Conservation (phyloP, 2,113 vertebrate species). For the Anthoscopus minutus region DNA sequence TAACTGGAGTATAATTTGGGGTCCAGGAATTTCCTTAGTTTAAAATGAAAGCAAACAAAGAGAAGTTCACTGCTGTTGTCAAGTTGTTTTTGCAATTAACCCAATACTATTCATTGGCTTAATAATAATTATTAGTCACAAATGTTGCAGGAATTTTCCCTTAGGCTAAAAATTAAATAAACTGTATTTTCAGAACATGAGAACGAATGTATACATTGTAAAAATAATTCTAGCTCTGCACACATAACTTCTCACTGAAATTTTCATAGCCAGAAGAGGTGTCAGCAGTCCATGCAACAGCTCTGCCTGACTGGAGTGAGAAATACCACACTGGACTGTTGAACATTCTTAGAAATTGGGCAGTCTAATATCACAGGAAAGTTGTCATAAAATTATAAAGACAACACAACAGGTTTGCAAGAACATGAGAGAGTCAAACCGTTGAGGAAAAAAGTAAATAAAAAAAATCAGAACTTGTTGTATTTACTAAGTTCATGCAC, state of each 20-base stretch:
- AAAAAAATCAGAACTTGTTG: not conserved
- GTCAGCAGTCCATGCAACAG: not conserved
- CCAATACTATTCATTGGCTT: not conserved
- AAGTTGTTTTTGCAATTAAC: not conserved
- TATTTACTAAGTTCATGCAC: not conserved
- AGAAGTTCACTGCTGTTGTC: not conserved
- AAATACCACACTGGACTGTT: not conserved
- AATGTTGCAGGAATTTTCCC: not conserved
- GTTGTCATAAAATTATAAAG: not conserved
- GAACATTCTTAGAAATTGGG: not conserved
- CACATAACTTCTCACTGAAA: not conserved
- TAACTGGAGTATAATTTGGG: not conserved
- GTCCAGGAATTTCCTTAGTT: not conserved
- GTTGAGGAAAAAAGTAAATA: fast-evolving
- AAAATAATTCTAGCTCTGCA: not conserved
- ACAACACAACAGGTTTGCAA: not conserved
- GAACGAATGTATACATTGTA: not conserved
- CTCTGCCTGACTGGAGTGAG: not conserved
- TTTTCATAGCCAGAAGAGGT: not conserved
- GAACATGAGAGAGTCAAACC: not conserved
- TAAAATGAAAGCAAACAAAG: not conserved
- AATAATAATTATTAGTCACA: not conserved
- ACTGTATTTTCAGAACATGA: not conserved
- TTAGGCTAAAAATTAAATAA: not conserved
- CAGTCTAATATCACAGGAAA: not conserved